phyloP scores from a whole-genome alignment of 2,888 invertebrate genomes.

The Nineta flava region DNA sequence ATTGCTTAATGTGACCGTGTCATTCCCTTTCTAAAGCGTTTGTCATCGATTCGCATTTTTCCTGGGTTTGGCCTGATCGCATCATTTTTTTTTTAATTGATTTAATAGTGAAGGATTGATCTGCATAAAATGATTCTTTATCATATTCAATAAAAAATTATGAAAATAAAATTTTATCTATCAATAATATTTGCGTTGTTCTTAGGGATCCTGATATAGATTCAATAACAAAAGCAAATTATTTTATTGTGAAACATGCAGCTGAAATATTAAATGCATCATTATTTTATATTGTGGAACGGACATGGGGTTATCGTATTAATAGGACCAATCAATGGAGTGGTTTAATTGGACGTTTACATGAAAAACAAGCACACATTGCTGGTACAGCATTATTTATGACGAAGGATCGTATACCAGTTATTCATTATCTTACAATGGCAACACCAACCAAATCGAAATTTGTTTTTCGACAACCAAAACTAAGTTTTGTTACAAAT shows the following conservation, averaged over 20 bases:
- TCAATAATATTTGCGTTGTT: constrained; percentile 12
- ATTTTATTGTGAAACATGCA: constrained; percentile 38
- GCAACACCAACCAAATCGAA: constrained; percentile 45
- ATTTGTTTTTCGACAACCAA: constrained; percentile 56
- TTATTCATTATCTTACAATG: constrained; percentile 50
- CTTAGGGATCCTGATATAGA: constrained; percentile 32
- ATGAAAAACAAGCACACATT: constrained; percentile 39
- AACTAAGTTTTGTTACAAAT: constrained; percentile 54
- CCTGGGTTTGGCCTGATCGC: too few species aligned
- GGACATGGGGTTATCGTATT: constrained; percentile 43
- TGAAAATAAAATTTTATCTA: too few species aligned
- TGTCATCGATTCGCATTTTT: too few species aligned
- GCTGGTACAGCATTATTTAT: constrained; percentile 48
- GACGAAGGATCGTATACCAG: constrained; percentile 38
- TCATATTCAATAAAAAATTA: too few species aligned
- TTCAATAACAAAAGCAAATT: constrained; percentile 47
- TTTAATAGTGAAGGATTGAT: neutral
- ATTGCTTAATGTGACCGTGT: too few species aligned
- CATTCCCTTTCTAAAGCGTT: too few species aligned
- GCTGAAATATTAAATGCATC: constrained; percentile 38
- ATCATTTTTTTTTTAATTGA: too few species aligned
- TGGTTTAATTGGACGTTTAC: constrained; percentile 47
- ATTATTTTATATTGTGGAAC: constrained; percentile 33
- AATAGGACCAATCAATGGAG: constrained; percentile 39
- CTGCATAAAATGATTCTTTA: neutral